Evolutionary conservation across 2,113 vertebrate species (phyloP), one percentile per base, ranked within the genome.

Genomic region (Scopus umbretta): DNA sequence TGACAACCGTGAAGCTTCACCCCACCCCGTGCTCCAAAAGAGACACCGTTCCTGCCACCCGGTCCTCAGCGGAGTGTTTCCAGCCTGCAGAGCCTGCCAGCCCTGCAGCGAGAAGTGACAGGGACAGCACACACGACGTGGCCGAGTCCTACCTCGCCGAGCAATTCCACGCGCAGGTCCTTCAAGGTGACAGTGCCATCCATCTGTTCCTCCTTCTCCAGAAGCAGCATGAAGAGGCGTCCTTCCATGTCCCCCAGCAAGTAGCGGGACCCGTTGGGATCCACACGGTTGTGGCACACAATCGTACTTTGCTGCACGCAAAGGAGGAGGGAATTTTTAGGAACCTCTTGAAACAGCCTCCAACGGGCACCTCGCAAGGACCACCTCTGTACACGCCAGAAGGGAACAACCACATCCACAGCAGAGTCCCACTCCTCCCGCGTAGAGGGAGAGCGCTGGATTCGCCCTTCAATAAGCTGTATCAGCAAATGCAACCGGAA

Each of bases 191-290:
- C 98, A 0, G 98, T 98, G 45, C 99, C 99, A 0, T 99, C 99
- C 99, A 99, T 99, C 95, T 99, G 99, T 40, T 99, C 99, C 96
- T 99, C 99, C 94, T 99, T 99, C 98, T 99, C 99, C 97, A 99
- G 90, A 16, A 99, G 98, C 91, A 99, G 98, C 99, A 99, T 99
- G 97, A 99, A 99, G 50, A 99, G 99, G 2, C 99, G 98, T 2
- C 99, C 99, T 91, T 99, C 99, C 99, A 99, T 99, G 97, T 99
- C 99, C 7, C 99, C 99, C 96, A 99, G 98, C 92, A 99, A 96
- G 88, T 99, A 99, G 12, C 99, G 98, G 0, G 99, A 99, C 30
- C 99, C 99, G 0, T 99, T 99, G 59, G 99, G 99, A 96, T 99
- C 99, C 94, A 99, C 99, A 0, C 99, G 99, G 96, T 99, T 99